These are phyloP conservation scores for Toxonevra muliebris DNA, from an alignment of 2,888 invertebrate species.

Conservation along the genomic window DNA sequence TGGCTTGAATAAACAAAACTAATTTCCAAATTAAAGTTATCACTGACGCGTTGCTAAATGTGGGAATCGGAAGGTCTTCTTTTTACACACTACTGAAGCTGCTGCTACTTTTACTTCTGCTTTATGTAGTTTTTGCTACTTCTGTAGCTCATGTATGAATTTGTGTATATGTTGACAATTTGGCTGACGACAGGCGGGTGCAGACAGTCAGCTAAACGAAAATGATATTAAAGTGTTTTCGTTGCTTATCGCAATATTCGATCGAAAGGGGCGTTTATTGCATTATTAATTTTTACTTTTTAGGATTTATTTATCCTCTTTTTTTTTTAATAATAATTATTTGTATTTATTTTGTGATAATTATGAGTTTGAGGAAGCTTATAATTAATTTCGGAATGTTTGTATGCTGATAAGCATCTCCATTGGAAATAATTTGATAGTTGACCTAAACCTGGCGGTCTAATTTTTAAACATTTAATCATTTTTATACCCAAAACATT, in stretches of 20 bases:
- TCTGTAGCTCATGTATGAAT: slow-evolving; percentile 13
- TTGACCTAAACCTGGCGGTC: too few species aligned
- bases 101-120: slow-evolving; percentile 9
- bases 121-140: slow-evolving; percentile 25
- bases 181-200: slow-evolving; percentile 18
- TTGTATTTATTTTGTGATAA: not conserved
- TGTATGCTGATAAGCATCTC: too few species aligned
- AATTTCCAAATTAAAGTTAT: slow-evolving; percentile 44
- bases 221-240: slow-evolving; percentile 22
- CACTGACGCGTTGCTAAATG: slow-evolving; percentile 45
- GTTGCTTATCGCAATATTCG: slow-evolving; percentile 15
- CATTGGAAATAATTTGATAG: too few species aligned
- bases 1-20: slow-evolving; percentile 40
- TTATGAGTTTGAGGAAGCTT: not conserved
- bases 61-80: slow-evolving; percentile 36
- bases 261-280: slow-evolving; percentile 12
- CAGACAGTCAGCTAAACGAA: slow-evolving; percentile 7
- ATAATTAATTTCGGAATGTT: not conserved
- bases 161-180: slow-evolving; percentile 19
- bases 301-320: slow-evolving; percentile 24
- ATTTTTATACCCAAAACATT: too few species aligned
- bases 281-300: slow-evolving; percentile 17
- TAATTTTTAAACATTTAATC: too few species aligned
- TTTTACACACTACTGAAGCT: not conserved
- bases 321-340: slow-evolving; percentile 11